These are phyloP conservation scores for Antennarius maculatus DNA, from an alignment of 2,797 vertebrate species.

Conservation along the genomic window DNA sequence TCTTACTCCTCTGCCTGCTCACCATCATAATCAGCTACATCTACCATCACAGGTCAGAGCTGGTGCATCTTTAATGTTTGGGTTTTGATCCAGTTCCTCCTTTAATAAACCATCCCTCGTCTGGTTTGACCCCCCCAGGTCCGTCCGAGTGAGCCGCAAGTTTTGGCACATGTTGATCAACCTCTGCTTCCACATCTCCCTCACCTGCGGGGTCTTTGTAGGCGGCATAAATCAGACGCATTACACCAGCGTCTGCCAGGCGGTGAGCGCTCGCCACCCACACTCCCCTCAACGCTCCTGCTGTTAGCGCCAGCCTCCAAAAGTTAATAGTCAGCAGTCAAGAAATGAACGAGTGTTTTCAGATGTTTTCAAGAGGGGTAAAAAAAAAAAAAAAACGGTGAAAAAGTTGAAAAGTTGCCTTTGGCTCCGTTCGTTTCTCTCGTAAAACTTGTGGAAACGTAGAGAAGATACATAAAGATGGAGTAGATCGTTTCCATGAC, in stretches of 20 bases:
- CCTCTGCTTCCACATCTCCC: constrained; percentile 92
- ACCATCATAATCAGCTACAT: constrained; percentile 89
- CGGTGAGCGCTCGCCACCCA: constrained; percentile 82
- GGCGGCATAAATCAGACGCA: constrained; percentile 93
- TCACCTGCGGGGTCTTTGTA: constrained; percentile 91
- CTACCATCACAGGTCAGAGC: constrained; percentile 91
- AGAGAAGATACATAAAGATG: constrained; percentile 32
- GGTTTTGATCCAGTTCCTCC: no score
- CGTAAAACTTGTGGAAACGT: constrained; percentile 27
- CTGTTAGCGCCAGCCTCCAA: background rate
- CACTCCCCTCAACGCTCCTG: background rate
- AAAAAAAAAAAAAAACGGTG: background rate
- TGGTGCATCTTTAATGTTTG: background rate
- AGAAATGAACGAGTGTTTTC: constrained; percentile 18
- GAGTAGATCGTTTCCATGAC: constrained; percentile 27
- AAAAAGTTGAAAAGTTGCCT: constrained; percentile 28
- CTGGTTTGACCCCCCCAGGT: constrained; percentile 72
- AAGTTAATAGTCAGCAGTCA: constrained; percentile 10
- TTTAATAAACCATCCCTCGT: no score
- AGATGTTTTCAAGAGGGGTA: constrained; percentile 23
- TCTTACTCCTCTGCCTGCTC: constrained; percentile 89
- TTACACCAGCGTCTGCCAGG: constrained; percentile 91
- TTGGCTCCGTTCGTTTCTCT: constrained; percentile 26
- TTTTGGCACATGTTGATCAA: constrained; percentile 99
- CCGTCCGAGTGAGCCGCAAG: constrained; percentile 93